Evolutionary conservation across 2,113 vertebrate genomes (phyloP).

Genomic region (Cathartes aura): DNA sequence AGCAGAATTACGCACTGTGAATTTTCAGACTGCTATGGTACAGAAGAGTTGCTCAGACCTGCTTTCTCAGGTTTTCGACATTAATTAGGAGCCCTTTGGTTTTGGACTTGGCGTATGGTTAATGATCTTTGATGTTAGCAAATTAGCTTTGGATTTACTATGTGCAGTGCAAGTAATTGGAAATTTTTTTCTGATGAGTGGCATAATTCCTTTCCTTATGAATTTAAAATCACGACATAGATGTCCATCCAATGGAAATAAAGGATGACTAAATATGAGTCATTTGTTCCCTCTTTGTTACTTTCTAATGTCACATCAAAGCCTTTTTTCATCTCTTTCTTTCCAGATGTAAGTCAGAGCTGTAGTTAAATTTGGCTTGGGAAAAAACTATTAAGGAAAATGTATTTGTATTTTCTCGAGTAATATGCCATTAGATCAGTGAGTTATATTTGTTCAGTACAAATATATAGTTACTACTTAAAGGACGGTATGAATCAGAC

Average conservation of each 20-base stretch:
- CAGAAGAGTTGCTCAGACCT: neutral
- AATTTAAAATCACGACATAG: neutral
- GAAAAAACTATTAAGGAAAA: neutral
- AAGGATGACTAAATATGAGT: neutral
- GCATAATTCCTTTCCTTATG: neutral
- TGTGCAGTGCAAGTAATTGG: neutral
- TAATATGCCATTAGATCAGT: neutral
- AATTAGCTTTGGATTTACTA: neutral
- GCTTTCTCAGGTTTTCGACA: neutral
- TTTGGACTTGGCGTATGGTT: neutral
- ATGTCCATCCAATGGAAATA: neutral
- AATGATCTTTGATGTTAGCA: neutral
- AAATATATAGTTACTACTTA: neutral
- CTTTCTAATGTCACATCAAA: neutral
- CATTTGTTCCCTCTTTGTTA: neutral
- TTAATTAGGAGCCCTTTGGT: neutral
- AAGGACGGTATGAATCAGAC: neutral
- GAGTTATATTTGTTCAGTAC: neutral
- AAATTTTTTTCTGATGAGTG: neutral
- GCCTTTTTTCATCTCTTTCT: neutral
- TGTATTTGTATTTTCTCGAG: neutral
- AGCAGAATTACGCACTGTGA: neutral
- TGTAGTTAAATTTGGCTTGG: neutral
- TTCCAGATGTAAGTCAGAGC: neutral
- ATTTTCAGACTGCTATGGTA: neutral